phyloP scores from a whole-genome alignment of 2,888 invertebrate species.

The Sclerodermus sp. region DNA sequence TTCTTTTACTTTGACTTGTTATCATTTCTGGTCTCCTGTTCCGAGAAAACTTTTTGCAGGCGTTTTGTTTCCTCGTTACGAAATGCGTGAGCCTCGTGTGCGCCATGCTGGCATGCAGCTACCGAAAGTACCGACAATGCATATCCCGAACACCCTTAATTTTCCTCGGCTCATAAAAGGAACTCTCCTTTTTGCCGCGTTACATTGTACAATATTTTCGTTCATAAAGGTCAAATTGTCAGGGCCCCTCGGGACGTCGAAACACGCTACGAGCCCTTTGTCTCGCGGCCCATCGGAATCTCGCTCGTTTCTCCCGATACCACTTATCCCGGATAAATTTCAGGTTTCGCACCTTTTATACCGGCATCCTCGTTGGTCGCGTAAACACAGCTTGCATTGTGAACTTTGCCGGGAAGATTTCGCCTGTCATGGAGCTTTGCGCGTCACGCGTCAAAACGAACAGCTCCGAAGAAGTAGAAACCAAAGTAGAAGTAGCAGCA shows the following conservation, averaged over 20 bases:
- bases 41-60: conserved; percentile 3
- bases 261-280: neutral
- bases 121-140: neutral
- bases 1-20: conserved; percentile 14
- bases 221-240: neutral
- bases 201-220: neutral
- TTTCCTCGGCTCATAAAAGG: neutral
- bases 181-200: neutral
- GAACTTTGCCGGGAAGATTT: neutral
- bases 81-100: neutral
- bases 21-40: conserved; percentile 1
- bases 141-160: neutral
- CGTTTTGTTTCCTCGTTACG: neutral
- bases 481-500: too few species aligned
- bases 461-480: neutral
- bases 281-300: neutral
- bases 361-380: neutral
- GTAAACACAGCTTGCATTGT: neutral
- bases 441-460: neutral
- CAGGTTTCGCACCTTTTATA: neutral
- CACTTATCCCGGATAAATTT: neutral
- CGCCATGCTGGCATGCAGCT: neutral
- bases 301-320: too few species aligned
- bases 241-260: neutral
- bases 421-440: neutral